These are phyloP conservation scores for Metacarcinus magister DNA, from an alignment of 2,888 invertebrate species.

Conservation along the genomic window DNA sequence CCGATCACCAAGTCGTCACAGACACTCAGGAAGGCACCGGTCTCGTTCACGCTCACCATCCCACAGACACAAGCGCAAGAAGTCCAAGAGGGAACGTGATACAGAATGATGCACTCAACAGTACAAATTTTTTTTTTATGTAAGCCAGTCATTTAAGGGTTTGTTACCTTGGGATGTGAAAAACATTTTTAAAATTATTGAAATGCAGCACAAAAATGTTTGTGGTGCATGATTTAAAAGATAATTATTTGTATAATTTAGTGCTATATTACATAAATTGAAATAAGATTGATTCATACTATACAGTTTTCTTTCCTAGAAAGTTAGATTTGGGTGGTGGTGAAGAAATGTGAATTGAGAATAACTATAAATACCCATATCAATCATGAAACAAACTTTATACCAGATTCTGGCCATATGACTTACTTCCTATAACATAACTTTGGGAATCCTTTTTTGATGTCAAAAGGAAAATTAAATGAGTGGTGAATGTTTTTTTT, in stretches of 20 bases:
- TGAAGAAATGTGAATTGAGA: too few relatives aligned
- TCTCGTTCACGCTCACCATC: slow-evolving; percentile 90
- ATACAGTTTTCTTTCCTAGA: not conserved
- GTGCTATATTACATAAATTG: not conserved
- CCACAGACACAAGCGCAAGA: slow-evolving; percentile 88
- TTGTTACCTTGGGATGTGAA: not conserved
- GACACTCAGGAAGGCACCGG: slow-evolving; percentile 89
- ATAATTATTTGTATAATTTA: not conserved
- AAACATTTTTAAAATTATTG: not conserved
- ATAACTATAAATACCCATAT: too few relatives aligned
- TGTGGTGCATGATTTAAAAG: not conserved
- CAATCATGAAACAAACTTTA: too few relatives aligned
- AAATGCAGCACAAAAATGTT: not conserved
- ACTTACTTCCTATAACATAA: too few relatives aligned
- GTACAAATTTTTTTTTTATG: not conserved
- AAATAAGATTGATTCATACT: not conserved
- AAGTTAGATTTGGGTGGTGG: not conserved
- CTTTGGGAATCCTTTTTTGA: too few relatives aligned
- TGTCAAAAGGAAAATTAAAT: too few relatives aligned
- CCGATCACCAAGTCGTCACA: slow-evolving; percentile 84
- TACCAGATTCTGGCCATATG: too few relatives aligned
- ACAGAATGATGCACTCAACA: slow-evolving; percentile 51
- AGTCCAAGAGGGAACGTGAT: slow-evolving; percentile 86
- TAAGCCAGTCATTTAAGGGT: slow-evolving; percentile 13
- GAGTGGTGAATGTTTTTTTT: too few relatives aligned